These are phyloP conservation scores for Clepsis dumicolana DNA, from an alignment of 2,888 invertebrate genomes.

Conservation along the genomic window DNA sequence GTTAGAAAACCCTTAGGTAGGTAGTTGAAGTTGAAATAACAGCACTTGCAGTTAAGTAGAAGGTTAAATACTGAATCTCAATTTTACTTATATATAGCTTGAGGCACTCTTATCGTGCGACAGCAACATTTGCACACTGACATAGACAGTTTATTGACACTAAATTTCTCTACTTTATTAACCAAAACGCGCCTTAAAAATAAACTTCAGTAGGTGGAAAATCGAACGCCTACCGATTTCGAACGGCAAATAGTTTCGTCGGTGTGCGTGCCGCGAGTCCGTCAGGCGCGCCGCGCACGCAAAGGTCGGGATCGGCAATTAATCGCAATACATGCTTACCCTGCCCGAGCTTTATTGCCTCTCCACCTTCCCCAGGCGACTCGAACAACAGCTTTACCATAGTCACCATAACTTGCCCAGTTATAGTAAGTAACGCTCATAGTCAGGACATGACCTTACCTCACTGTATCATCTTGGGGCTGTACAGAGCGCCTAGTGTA, in stretches of 20 bases:
- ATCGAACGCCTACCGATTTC: conserved; percentile 67
- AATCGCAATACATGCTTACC: conserved; percentile 68
- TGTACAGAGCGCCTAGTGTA: too few species aligned
- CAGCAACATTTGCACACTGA: conserved; percentile 17
- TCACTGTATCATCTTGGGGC: conserved; percentile 10
- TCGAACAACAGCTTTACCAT: conserved; percentile 56
- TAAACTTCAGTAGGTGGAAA: conserved; percentile 17
- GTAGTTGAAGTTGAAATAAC: neutral
- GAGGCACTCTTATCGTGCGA: conserved; percentile 23
- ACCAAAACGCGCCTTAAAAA: conserved; percentile 3
- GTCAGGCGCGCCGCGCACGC: conserved; percentile 76
- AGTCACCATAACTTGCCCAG: conserved; percentile 24
- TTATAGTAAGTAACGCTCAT: conserved; percentile 12
- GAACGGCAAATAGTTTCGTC: conserved; percentile 60
- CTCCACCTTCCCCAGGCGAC: conserved; percentile 61
- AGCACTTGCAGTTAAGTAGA: neutral
- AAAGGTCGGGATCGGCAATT: conserved; percentile 79
- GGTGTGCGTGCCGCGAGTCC: conserved; percentile 68
- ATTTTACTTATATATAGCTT: neutral
- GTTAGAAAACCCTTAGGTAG: neutral
- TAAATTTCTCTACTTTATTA: neutral
- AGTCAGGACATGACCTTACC: conserved; percentile 38
- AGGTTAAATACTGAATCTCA: neutral
- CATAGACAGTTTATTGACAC: conserved; percentile 19
- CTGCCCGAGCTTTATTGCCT: conserved; percentile 72